Evolutionary conservation across 2,888 invertebrate genomes (phyloP), one percentile per base, ranked within the genome.

Genomic region (Atherix ibis): DNA sequence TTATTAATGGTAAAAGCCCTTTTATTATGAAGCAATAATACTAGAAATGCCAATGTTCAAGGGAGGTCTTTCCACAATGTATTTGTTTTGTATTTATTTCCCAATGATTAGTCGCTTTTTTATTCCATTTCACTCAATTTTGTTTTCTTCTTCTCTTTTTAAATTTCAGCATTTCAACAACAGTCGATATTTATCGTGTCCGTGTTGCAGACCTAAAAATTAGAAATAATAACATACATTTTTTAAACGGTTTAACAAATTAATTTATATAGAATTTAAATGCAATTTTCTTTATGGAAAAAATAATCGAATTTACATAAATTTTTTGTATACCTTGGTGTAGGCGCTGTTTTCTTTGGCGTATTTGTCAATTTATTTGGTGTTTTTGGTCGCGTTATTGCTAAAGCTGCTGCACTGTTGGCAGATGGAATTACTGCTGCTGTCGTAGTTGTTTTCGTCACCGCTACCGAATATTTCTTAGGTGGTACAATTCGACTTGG

Each of bases 401-500:
- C 50, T 41, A 48, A 53, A 29, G 45, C 53, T 28, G 57, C 55
- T 18, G 58, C 56, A 29, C 44, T 53, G 26, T 57, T 54, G 17
- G 58, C 56, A 27, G 53, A 50, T 36, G 57, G 50, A 25, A 52
- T 47, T 22, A 44, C 44, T 4, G 46, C 37, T 35, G 43, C 34
- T 29, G 37, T 34, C 4, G 36, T 22, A 32, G 32, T 35, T 18
- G 30, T 31, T 3, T 27, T 17, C 25, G 35, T 31, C 15, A 18
- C 19, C 18, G 37, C 29, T 35, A 59, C 44, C 36, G 52, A 55
- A 36, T 61, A 61, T 31, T 58, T 53, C 41, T 61, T 62, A 19
- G 61, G 61, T 38, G 54, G 56, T 42, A 58, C 53, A 39, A 62
- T 53, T 39, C 59, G 56, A 44, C 60, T 61, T 30, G 61, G 61